Base-by-base conservation (phyloP, 2,113 vertebrate genomes). In the Oryzias curvinotus region DNA sequence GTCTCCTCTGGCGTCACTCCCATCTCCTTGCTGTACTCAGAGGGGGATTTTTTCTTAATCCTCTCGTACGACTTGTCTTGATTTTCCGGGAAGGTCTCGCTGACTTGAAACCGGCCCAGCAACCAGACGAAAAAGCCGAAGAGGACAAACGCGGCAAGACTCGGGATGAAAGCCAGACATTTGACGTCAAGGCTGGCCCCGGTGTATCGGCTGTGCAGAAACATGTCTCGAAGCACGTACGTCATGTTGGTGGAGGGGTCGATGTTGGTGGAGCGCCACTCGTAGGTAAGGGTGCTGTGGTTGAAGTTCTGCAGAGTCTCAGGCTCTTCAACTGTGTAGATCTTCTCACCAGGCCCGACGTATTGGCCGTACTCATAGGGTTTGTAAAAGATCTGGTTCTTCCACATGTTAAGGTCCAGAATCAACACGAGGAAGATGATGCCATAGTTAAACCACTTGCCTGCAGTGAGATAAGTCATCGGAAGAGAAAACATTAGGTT, bases 381-480 rank as follows among this genome's bases (percentile, higher is more conserved):
- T 73, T 94, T 94, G 85, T 99, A 99, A 91, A 99, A 99, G 89
- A 99, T 99, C 90, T 99, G 96, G 81, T 98, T 98, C 90, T 98
- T 99, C 97, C 97, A 99, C 96, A 98, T 98, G 87, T 99, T 99
- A 13, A 99, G 92, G 85, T 99, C 96, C 93, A 99, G 89, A 79
- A 99, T 98, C 80, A 99, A 89, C 76, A 99, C 97, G 1, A 99
- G 93, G 82, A 97, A 98, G 89, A 99, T 98, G 86, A 99, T 97
- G 19, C 97, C 96, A 42, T 99, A 98, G 91, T 98, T 99, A 90
- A 99, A 99, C 97, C 97, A 99, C 90, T 99, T 99, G 46, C 97
- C 97, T 98, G 91, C 54, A 66, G 74, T 65, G 15, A 82, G 50
- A 84, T 41, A 64, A 1, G 7, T 2, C 43, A 64, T 36, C 36